Evolutionary conservation across 2,888 invertebrate species (phyloP).

Genomic region (Mystacides longicornis): DNA sequence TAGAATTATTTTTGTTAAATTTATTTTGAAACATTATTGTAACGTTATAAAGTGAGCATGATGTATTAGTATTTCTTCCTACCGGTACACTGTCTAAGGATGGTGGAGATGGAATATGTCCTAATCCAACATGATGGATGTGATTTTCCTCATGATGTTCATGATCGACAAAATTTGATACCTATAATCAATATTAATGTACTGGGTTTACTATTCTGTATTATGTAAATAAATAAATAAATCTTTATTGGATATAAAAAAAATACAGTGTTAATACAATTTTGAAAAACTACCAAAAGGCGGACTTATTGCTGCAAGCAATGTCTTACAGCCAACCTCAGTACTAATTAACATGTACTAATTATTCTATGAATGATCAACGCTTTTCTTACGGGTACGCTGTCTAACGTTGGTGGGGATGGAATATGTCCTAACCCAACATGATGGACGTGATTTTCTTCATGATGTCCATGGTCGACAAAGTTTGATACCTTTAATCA

Average conservation of each 20-base stretch:
- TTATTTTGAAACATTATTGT: neutral
- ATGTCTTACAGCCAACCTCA: too few species aligned
- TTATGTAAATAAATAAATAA: too few species aligned
- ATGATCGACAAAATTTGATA: neutral
- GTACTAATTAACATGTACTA: too few species aligned
- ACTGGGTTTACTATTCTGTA: too few species aligned
- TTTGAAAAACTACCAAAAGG: too few species aligned
- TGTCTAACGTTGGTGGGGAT: too few species aligned
- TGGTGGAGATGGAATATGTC: neutral
- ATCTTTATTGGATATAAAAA: too few species aligned
- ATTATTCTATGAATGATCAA: too few species aligned
- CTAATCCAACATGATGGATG: neutral
- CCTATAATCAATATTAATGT: neutral
- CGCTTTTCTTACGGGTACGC: too few species aligned
- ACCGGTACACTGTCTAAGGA: neutral
- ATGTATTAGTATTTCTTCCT: neutral
- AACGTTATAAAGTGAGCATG: neutral
- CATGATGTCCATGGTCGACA: neutral
- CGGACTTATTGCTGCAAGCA: too few species aligned
- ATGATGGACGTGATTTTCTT: neutral
- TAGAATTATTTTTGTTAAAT: neutral
- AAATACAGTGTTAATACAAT: too few species aligned
- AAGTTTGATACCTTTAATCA: neutral
- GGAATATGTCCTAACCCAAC: too few species aligned
- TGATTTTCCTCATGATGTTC: neutral